phyloP scores from a whole-genome alignment of 1,140 invertebrate genomes.

The Drosophila nannoptera region DNA sequence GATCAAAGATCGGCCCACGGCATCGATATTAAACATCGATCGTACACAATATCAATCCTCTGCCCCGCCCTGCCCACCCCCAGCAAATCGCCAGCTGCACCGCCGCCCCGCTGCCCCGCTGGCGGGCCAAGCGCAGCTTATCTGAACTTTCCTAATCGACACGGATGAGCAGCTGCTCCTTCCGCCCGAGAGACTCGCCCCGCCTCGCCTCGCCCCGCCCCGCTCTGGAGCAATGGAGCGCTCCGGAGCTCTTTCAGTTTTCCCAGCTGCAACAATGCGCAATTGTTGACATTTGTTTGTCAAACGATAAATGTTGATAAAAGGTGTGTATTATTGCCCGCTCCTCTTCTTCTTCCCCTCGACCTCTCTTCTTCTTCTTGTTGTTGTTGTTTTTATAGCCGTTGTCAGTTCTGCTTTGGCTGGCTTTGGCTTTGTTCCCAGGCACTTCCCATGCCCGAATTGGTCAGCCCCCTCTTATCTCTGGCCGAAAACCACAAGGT shows the following conservation, averaged over 20 bases:
- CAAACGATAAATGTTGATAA: slow-evolving; percentile 67
- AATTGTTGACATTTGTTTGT: slow-evolving; percentile 75
- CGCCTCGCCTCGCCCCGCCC: too few species aligned
- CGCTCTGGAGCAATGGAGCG: slow-evolving; percentile 6
- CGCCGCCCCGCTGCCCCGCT: too few species aligned
- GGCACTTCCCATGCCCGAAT: slow-evolving; percentile 50
- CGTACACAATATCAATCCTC: slow-evolving; percentile 48
- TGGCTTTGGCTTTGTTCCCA: slow-evolving; percentile 35
- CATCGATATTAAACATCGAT: slow-evolving; percentile 34
- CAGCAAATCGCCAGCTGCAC: too few species aligned
- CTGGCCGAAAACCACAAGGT: slow-evolving; percentile 15
- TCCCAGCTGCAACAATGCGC: slow-evolving; percentile 73
- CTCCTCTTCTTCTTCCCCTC: slow-evolving; percentile 31
- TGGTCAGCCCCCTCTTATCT: slow-evolving; percentile 58
- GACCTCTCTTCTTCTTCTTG: slow-evolving; percentile 1
- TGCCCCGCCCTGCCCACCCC: slow-evolving; percentile 6
- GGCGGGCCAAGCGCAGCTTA: slow-evolving; percentile 12
- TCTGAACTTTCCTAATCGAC: slow-evolving; percentile 1
- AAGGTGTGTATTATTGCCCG: slow-evolving; percentile 43
- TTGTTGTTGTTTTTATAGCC: slow-evolving; percentile 54
- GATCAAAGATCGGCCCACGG: slow-evolving; percentile 59
- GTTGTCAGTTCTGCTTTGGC: slow-evolving; percentile 9
- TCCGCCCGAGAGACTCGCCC: too few species aligned
- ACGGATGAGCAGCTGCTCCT: too few species aligned
- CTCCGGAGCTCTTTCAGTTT: slow-evolving; percentile 13